phyloP scores from a whole-genome alignment of 2,888 invertebrate genomes.

The Aleiodes alternator region DNA sequence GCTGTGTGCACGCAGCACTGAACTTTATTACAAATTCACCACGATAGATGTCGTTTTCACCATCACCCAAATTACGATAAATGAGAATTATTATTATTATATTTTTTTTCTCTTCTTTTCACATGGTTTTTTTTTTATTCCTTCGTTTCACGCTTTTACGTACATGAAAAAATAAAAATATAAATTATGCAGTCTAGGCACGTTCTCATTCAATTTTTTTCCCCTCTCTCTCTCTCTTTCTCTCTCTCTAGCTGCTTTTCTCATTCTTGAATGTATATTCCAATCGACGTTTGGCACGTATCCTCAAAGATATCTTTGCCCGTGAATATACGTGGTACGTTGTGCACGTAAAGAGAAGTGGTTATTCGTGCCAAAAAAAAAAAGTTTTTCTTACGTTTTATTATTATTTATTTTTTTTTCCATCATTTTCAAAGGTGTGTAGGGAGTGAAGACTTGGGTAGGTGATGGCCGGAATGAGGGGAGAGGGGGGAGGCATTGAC shows the following conservation, averaged over 20 bases:
- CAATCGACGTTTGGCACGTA: conserved; percentile 46
- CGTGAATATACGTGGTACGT: conserved; percentile 15
- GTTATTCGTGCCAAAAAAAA: conserved; percentile 31
- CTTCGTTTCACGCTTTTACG: conserved; percentile 40
- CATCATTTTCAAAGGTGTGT: background rate
- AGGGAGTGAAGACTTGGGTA: background rate
- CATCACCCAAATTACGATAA: conserved; percentile 28
- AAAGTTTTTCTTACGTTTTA: conserved; percentile 10
- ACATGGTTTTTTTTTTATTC: background rate
- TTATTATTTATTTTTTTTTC: too few relatives aligned
- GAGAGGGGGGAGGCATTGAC: background rate
- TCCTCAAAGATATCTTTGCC: conserved; percentile 22
- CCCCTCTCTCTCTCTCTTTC: conserved; percentile 26
- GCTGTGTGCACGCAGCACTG: conserved; percentile 55
- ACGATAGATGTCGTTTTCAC: conserved; percentile 44
- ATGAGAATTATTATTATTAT: conserved; percentile 32
- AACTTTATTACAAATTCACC: conserved; percentile 57
- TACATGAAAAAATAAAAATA: conserved; percentile 45
- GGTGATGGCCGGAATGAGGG: background rate
- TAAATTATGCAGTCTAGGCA: background rate
- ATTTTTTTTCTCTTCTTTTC: background rate
- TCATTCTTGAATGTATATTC: conserved; percentile 52
- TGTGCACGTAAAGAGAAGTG: conserved; percentile 26
- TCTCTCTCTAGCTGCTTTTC: conserved; percentile 38
- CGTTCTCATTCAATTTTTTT: conserved; percentile 34